phyloP scores from a whole-genome alignment of 2,113 vertebrate genomes.

The Arenaria interpres region DNA sequence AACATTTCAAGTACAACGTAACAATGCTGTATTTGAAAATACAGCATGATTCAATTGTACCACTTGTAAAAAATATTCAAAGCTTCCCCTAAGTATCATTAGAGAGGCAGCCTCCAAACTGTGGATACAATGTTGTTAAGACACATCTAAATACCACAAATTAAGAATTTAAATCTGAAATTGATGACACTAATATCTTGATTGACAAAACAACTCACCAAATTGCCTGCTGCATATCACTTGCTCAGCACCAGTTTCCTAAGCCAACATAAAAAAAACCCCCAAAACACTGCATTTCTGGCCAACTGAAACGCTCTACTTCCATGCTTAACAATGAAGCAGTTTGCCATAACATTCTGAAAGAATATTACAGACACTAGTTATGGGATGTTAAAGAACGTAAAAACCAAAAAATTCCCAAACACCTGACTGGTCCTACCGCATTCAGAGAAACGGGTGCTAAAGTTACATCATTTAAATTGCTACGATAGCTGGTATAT shows the following conservation, averaged over 20 bases:
- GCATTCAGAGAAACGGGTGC: background rate
- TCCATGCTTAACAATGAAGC: fast-evolving
- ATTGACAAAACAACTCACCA: background rate
- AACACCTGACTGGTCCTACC: background rate
- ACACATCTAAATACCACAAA: background rate
- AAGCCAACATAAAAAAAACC: background rate
- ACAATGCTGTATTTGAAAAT: background rate
- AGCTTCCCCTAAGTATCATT: background rate
- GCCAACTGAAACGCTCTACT: background rate
- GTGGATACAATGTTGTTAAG: background rate
- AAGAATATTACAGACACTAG: background rate
- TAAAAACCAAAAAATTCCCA: background rate
- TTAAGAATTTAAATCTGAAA: background rate
- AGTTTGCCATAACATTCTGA: background rate
- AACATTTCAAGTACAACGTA: background rate
- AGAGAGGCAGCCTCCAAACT: background rate
- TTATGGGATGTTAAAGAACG: background rate
- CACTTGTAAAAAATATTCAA: background rate
- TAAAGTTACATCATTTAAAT: background rate
- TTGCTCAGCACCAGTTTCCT: background rate
- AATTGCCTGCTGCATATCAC: background rate
- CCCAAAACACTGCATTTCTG: background rate
- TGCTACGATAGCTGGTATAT: background rate
- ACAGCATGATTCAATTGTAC: background rate
- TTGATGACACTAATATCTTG: background rate